Evolutionary conservation across 2,113 vertebrate species (phyloP).

Genomic region (Callipepla squamata): DNA sequence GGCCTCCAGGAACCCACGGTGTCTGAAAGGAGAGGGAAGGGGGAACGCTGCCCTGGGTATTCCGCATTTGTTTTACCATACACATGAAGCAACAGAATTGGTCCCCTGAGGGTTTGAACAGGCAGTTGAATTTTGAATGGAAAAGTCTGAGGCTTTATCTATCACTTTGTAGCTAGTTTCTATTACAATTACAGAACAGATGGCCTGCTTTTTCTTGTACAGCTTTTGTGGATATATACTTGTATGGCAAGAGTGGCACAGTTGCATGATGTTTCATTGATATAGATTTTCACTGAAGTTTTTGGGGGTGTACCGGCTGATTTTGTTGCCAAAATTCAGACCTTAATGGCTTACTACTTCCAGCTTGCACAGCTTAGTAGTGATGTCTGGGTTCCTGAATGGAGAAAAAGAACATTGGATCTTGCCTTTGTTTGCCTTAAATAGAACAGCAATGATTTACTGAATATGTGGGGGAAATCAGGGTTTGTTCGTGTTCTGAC

Average conservation of each 20-base stretch:
- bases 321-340: not conserved
- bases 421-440: not conserved
- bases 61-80: not conserved
- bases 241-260: rapidly evolving
- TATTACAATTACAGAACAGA: not conserved
- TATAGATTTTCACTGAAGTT: not conserved
- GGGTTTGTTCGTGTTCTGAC: not conserved
- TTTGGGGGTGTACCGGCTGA: not conserved
- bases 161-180: not conserved
- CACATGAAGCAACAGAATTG: not conserved
- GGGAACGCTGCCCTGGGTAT: not conserved
- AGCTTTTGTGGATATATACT: not conserved
- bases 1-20: not conserved
- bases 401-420: not conserved
- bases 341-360: not conserved
- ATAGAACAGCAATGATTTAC: not conserved
- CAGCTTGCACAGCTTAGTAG: not conserved
- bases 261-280: not conserved
- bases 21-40: not conserved
- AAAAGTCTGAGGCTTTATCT: not conserved
- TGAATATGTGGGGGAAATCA: not conserved
- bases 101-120: not conserved
- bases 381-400: not conserved
- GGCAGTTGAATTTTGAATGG: not conserved
- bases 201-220: not conserved